These are phyloP conservation scores for Brenthis daphne DNA, from an alignment of 2,888 invertebrate species.

Conservation along the genomic window DNA sequence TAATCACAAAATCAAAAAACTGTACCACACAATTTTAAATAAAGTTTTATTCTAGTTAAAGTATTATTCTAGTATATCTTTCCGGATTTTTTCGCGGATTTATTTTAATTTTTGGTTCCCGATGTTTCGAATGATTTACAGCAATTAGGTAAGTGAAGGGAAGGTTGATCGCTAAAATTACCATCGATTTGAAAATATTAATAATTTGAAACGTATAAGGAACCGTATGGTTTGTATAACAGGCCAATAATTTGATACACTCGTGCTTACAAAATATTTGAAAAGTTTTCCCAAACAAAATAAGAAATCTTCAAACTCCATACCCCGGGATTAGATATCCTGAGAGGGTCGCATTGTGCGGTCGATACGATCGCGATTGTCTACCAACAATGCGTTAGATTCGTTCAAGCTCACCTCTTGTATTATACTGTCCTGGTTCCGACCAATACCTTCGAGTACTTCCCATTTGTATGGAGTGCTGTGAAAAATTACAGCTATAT, in stretches of 20 bases:
- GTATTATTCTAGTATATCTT: too few species aligned
- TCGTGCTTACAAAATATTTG: slow-evolving; percentile 17
- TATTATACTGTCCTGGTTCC: slow-evolving; percentile 17
- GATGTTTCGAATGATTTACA: too few species aligned
- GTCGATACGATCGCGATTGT: slow-evolving; percentile 20
- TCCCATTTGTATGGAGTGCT: background rate
- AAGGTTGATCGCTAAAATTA: too few species aligned
- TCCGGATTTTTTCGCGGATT: too few species aligned
- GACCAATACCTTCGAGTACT: background rate
- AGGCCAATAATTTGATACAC: background rate
- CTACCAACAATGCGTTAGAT: slow-evolving; percentile 22
- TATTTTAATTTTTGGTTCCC: too few species aligned
- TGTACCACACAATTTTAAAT: too few species aligned
- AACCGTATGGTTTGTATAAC: background rate
- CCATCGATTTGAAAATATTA: too few species aligned
- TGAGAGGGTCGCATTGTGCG: slow-evolving; percentile 27
- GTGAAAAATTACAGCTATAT: slow-evolving; percentile 1
- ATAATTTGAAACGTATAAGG: too few species aligned
- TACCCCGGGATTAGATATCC: slow-evolving; percentile 33
- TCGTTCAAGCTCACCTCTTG: slow-evolving; percentile 24
- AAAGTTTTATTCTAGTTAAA: too few species aligned
- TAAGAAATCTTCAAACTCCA: slow-evolving; percentile 25
- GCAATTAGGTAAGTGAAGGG: too few species aligned
- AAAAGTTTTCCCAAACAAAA: slow-evolving; percentile 20
- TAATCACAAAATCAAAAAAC: too few species aligned